Percentiles rank a stretch among this genome's conserved stretches.
Evolutionary conservation across 2,888 invertebrate genomes (phyloP).

Genomic region (Rhorus exstirpatorius): DNA sequence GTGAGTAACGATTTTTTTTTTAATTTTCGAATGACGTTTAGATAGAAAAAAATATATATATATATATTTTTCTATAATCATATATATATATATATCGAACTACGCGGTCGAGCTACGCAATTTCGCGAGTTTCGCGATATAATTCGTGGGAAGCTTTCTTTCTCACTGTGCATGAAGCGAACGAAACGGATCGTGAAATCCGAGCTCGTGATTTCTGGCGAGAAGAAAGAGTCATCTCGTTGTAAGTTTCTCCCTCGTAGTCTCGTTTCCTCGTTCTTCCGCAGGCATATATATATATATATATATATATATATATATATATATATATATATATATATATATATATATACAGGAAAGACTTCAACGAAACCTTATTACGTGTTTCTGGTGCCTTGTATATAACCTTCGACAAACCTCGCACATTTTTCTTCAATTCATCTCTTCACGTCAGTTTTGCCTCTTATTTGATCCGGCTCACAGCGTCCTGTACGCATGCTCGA

Average conservation of each 20-base stretch:
- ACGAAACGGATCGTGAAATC: conserved; percentile 73
- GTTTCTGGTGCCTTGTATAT: conserved; percentile 58
- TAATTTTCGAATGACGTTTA: not conserved
- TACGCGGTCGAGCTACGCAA: conserved; percentile 7
- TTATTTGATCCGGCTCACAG: not conserved
- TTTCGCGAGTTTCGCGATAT: conserved; percentile 56
- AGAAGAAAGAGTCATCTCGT: conserved; percentile 20
- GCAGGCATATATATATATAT: not conserved
- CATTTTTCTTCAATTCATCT: conserved; percentile 51
- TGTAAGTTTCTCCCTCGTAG: not conserved
- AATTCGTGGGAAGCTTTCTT: conserved; percentile 60
- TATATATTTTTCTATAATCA: not conserved
- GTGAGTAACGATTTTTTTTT: too few species aligned
- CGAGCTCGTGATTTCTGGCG: conserved; percentile 41
- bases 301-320: not conserved
- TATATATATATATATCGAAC: not conserved
- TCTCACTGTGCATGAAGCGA: conserved; percentile 70
- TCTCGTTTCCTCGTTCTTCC: conserved; percentile 3
- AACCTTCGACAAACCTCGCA: conserved; percentile 59
- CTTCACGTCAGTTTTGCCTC: conserved; percentile 24
- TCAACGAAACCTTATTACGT: conserved; percentile 65
- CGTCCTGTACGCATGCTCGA: conserved; percentile 40
- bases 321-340: not conserved
- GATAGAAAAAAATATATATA: not conserved
- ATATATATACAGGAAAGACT: not conserved